Base-by-base conservation (phyloP, 2,888 invertebrate species). In the Archips xylosteana region DNA sequence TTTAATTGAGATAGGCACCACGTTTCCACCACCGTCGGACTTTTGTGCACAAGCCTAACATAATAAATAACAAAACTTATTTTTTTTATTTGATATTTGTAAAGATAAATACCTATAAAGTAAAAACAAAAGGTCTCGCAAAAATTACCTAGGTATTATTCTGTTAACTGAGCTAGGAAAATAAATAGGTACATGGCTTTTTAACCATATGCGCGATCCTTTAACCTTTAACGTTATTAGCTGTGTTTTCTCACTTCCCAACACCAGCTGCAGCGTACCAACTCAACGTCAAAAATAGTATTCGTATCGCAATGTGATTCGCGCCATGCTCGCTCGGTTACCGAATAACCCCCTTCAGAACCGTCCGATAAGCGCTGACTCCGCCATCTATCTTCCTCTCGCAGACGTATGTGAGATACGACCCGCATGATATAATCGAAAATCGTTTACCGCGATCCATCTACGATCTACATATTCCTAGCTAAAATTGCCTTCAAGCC, bases 281-380 rank as follows among this genome's bases (percentile, higher is more conserved):
- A 45, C 45, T 32, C 57, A 62, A 63, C 57, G 62, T 67, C 67
- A 68, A 63, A 67, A 32, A 23, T 23, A 23, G 23, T 23, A 23
- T 1, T 23, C n/a, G n/a, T 23, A 47, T 69, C 59, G 63, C 49
- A 39, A 69, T 64, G 59, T 73, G 64, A 69, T 69, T 64, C 42
- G 42, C 42, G 45, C 67, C 8, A 54, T 64, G 69, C 69, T 39
- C 47, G 51, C 51, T 54, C 51, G 63, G 45, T 64, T 69, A 69
- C 60, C 74, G 74, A 64, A 74, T 59, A 71, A 63, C 70, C 71
- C 65, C 69, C 74, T 60, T 74, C 74, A 68, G 65, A 73, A 79
- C 86, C 87, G 85, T 85, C 92, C 92, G 92, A 92, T 89, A 89
- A 88, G 92, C 91, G 89, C 87, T 86, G 82, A 78, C 81, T 79